Conservation (phyloP, 1,140 invertebrate species). For the Leptinotarsa undecemlineata region DNA sequence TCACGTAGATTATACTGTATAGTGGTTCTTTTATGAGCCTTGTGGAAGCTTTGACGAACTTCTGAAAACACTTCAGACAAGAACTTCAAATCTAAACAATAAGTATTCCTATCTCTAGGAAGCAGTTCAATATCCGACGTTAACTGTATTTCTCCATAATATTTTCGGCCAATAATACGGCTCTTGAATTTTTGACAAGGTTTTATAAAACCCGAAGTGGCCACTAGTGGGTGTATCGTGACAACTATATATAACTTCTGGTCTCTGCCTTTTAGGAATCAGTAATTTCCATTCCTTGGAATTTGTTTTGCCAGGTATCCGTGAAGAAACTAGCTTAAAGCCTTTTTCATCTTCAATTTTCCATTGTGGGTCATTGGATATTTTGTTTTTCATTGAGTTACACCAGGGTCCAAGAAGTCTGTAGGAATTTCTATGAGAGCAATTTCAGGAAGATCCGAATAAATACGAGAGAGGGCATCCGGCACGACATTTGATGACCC, state of each 20-base stretch:
- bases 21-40: too few relatives aligned
- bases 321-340: constrained; percentile 25
- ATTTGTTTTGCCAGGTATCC: constrained; percentile 9
- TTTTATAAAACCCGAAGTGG: constrained; percentile 28
- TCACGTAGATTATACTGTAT: too few relatives aligned
- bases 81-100: too few relatives aligned
- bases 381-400: constrained; percentile 18
- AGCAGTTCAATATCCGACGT: too few relatives aligned
- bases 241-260: constrained; percentile 19
- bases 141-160: too few relatives aligned
- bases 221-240: constrained; percentile 29
- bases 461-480: constrained; percentile 49
- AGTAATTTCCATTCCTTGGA: constrained; percentile 31
- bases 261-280: constrained; percentile 19
- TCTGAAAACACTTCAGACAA: too few relatives aligned
- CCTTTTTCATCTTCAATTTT: constrained; percentile 22
- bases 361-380: constrained; percentile 30
- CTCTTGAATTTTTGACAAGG: constrained; percentile 16
- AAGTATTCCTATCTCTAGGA: too few relatives aligned
- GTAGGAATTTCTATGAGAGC: neutral
- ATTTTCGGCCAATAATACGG: constrained; percentile 24
- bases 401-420: too few relatives aligned
- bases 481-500: constrained; percentile 46
- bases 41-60: too few relatives aligned
- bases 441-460: neutral